These are phyloP conservation scores for Epinotia brunnichana DNA, from an alignment of 2,888 invertebrate genomes.

Conservation along the genomic window DNA sequence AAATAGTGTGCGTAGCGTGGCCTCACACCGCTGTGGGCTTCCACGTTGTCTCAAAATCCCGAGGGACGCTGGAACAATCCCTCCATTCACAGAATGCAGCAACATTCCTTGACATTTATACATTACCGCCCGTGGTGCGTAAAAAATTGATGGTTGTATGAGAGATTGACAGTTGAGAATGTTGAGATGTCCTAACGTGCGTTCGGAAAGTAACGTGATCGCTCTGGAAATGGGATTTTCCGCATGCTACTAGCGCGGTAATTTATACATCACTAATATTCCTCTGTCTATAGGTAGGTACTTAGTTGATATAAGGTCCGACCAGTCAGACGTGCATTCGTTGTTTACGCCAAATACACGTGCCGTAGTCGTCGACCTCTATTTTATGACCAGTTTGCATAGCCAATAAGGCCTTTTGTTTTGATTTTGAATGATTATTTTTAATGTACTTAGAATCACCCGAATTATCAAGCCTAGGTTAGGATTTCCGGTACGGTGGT, in stretches of 20 bases:
- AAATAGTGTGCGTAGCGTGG: neutral
- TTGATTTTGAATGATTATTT: slow-evolving; percentile 7
- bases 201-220: no score
- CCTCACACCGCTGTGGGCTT: neutral
- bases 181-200: no score
- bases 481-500: no score
- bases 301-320: slow-evolving; percentile 1
- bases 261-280: no score
- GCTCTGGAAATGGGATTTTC: no score
- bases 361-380: slow-evolving; percentile 19
- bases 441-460: neutral
- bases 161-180: no score
- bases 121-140: neutral
- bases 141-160: no score
- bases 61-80: neutral
- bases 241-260: no score
- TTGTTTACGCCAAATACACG: slow-evolving; percentile 35
- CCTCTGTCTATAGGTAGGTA: neutral
- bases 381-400: slow-evolving; percentile 17
- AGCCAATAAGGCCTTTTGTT: slow-evolving; percentile 15
- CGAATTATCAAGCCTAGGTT: no score
- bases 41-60: neutral
- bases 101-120: neutral
- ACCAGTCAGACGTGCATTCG: slow-evolving; percentile 11
- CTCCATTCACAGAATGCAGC: neutral